Conservation (phyloP, 2,888 invertebrate genomes). For the Lapara coniferarum region DNA sequence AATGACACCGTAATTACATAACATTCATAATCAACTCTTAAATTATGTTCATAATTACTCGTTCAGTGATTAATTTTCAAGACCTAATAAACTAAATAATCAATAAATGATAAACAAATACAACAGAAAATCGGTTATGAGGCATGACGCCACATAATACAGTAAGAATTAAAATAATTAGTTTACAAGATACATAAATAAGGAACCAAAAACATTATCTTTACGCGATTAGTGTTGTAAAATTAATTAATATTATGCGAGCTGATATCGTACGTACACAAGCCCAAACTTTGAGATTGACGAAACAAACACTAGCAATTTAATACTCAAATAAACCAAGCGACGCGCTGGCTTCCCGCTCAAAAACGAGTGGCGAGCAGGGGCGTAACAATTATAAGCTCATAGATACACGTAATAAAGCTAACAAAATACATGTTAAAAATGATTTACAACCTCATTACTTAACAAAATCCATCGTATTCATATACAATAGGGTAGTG, state of each 20-base stretch:
- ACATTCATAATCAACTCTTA: slow-evolving; percentile 75
- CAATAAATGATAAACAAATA: slow-evolving; percentile 64
- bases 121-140: slow-evolving; percentile 64
- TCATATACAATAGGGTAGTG: slow-evolving; percentile 75
- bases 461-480: slow-evolving; percentile 75
- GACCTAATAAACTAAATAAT: slow-evolving; percentile 73
- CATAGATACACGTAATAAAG: slow-evolving; percentile 75
- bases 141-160: slow-evolving; percentile 53
- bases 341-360: slow-evolving; percentile 46
- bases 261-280: slow-evolving; percentile 64
- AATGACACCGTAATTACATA: slow-evolving; percentile 77
- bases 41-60: slow-evolving; percentile 75
- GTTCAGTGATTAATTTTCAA: slow-evolving; percentile 73
- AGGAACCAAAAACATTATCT: slow-evolving; percentile 57
- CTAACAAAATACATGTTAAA: slow-evolving; percentile 81
- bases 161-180: slow-evolving; percentile 62
- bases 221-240: slow-evolving; percentile 56
- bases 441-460: slow-evolving; percentile 83
- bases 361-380: slow-evolving; percentile 54
- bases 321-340: slow-evolving; percentile 60
- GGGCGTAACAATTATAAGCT: slow-evolving; percentile 62
- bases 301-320: slow-evolving; percentile 70
- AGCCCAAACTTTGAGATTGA: slow-evolving; percentile 50
- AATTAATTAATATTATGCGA: slow-evolving; percentile 63
- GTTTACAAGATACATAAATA: slow-evolving; percentile 59